Base-by-base conservation (phyloP, 2,888 invertebrate species). In the Zeuzera pyrina region DNA sequence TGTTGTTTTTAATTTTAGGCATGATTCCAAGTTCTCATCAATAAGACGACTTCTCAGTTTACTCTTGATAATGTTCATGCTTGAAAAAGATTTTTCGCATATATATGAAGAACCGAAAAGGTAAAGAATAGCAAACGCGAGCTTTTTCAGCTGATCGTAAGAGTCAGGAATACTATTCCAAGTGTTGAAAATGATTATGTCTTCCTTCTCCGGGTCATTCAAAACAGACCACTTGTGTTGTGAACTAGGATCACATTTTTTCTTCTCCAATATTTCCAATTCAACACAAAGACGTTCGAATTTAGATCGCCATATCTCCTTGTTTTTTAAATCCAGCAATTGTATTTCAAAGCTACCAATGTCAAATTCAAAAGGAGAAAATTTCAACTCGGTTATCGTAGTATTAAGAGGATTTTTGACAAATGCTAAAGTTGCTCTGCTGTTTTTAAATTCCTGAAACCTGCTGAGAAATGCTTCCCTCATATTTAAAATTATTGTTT, bases 391-490 rank as follows among this genome's bases (percentile, higher is more conserved):
- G 19, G 19, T 19, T 19, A 19, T 19, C 19, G 19, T 19, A 43
- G 45, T 42, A 41, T 50, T 42, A 40, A 45, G 36, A 48, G 42
- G 39, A 10, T 45, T 41, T 45, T 36, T 47, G 24, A 45, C 33
- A 35, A 53, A 52, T 12, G 41, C 43, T 45, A 43, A 47, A 12
- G 41, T 49, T 29, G 47, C 45, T 50, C 28, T 51, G 38, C 43
- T 47, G 38, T 43, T 44, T 51, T 33, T 51, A 29, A 51, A 51
- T 42, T 52, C 38, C 41, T 48, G 40, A 48, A 51, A 53, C 42
- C 46, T 49, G 42, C 35, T 39, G 38, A 43, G 31, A 47, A 49
- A 51, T 31, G 40, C 42, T 42, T 47, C 39, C 43, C 41, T 45
- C 42, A 43, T 49, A 41, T 42, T 35, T 38, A 41, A 40, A 42